Evolutionary conservation across 2,888 invertebrate genomes (phyloP).

Genomic region (Trachelus stipa): DNA sequence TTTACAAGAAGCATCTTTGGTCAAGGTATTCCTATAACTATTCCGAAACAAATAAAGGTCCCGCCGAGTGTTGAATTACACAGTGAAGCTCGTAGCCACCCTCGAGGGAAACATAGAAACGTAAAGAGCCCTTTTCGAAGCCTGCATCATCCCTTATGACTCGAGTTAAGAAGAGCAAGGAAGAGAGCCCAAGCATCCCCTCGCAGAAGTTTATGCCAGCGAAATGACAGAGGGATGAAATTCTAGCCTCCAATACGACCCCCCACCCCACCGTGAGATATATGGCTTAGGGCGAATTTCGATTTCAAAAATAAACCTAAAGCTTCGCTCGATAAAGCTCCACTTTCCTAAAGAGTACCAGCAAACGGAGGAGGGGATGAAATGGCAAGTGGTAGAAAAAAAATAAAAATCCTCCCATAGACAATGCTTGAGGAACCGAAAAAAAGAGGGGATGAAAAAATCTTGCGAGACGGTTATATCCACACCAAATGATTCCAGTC

Average conservation of each 20-base stretch:
- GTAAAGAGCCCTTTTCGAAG: neutral
- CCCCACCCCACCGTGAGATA: slow-evolving; percentile 3
- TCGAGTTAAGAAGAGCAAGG: slow-evolving; percentile 29
- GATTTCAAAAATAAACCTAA: slow-evolving; percentile 15
- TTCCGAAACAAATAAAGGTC: neutral
- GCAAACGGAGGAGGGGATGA: neutral
- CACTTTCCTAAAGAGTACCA: slow-evolving; percentile 23
- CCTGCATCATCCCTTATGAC: slow-evolving; percentile 22
- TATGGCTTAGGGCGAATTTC: neutral
- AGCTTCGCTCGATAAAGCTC: slow-evolving; percentile 30
- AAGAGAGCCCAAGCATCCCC: slow-evolving; percentile 19
- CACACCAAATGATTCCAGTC: neutral
- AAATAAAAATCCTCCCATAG: neutral
- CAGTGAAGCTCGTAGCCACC: neutral
- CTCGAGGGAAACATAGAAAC: neutral
- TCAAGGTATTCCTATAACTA: neutral
- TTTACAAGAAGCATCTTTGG: neutral
- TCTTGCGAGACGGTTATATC: neutral
- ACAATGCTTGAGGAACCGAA: neutral
- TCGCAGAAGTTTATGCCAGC: slow-evolving; percentile 14
- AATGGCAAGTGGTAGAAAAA: neutral
- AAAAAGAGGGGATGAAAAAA: slow-evolving; percentile 1
- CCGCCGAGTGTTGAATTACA: neutral
- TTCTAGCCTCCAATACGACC: slow-evolving; percentile 21
- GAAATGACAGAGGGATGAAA: slow-evolving; percentile 37